phyloP scores from a whole-genome alignment of 2,797 vertebrate species.

The Anguilla megastoma region DNA sequence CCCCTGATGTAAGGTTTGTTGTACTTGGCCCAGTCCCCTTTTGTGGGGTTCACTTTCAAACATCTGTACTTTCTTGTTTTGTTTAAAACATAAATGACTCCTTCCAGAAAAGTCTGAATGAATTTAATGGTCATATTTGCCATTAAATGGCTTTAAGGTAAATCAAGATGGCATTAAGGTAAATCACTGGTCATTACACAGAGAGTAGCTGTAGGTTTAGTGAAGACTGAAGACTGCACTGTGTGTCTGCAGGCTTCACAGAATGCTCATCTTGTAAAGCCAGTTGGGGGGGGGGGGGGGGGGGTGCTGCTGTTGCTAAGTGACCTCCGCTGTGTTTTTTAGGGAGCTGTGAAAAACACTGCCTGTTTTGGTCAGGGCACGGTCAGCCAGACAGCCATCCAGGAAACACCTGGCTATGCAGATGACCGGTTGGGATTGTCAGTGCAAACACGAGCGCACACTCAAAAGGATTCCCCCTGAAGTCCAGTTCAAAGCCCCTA shows the following conservation, averaged over 20 bases:
- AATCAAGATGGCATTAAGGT: neutral
- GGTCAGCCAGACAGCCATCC: neutral
- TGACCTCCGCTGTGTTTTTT: neutral
- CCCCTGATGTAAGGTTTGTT: neutral
- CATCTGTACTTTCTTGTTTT: neutral
- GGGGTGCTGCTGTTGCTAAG: neutral
- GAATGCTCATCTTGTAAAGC: neutral
- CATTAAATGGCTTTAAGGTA: neutral
- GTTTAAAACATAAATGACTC: neutral
- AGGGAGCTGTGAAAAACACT: neutral
- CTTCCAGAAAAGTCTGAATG: neutral
- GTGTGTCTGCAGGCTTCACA: neutral
- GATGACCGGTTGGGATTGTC: neutral
- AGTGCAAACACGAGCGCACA: neutral
- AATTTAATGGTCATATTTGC: neutral
- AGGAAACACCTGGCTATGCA: slow-evolving; percentile 1
- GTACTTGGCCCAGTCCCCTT: neutral
- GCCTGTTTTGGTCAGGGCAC: neutral
- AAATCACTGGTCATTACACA: neutral
- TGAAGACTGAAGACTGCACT: neutral
- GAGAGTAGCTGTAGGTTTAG: neutral
- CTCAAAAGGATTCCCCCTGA: neutral
- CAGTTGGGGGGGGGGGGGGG: neutral
- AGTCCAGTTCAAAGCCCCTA: neutral
- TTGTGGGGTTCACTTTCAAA: neutral